Conservation (phyloP, 1,140 invertebrate genomes). For the Mycetomoellerius zeteki region DNA sequence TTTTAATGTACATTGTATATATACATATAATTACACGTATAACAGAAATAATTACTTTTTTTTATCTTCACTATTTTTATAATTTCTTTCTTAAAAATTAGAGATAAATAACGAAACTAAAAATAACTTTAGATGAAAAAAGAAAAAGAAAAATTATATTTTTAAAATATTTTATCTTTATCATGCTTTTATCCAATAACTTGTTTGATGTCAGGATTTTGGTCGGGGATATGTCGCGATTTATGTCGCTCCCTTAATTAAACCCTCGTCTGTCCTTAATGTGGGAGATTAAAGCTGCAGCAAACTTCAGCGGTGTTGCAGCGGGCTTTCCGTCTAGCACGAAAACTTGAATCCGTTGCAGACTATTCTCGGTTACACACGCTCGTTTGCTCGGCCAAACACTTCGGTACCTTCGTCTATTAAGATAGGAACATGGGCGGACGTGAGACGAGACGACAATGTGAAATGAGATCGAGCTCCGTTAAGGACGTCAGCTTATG, state of each 20-base stretch:
- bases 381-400: slow-evolving; percentile 57
- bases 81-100: not conserved
- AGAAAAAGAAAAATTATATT: not conserved
- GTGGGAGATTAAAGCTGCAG: slow-evolving; percentile 62
- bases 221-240: slow-evolving; percentile 55
- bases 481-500: slow-evolving; percentile 48
- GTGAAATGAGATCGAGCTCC: slow-evolving; percentile 43
- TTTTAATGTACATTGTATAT: too few species aligned
- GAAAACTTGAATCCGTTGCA: slow-evolving; percentile 58
- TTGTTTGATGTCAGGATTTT: slow-evolving; percentile 20
- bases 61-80: too few species aligned
- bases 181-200: slow-evolving; percentile 7
- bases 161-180: slow-evolving; percentile 1
- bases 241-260: slow-evolving; percentile 77
- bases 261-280: slow-evolving; percentile 62
- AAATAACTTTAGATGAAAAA: not conserved
- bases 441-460: slow-evolving; percentile 48
- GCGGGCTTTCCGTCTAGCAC: slow-evolving; percentile 57
- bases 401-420: slow-evolving; percentile 74
- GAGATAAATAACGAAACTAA: not conserved
- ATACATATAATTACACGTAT: too few species aligned
- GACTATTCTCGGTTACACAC: slow-evolving; percentile 48
- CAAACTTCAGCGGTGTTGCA: slow-evolving; percentile 64
- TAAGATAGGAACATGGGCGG: slow-evolving; percentile 59
- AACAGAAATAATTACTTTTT: too few species aligned